Evolutionary conservation across 2,113 vertebrate genomes (phyloP), one percentile per base, ranked within the genome.

Genomic region (Ia io): DNA sequence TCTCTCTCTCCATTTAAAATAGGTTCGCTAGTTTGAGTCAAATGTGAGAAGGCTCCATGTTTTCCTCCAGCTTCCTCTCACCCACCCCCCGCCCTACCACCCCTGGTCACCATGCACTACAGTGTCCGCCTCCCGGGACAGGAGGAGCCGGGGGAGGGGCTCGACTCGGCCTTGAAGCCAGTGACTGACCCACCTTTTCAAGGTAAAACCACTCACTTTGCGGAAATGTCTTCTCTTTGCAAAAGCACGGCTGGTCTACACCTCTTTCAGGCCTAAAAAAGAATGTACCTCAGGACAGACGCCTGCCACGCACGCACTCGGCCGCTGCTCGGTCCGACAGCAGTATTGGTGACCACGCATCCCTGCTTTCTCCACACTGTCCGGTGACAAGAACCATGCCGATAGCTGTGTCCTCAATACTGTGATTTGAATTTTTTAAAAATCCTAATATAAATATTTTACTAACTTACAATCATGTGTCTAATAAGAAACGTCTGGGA

Each of bases 281-380:
- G 78, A 70, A 35, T 0, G 61, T 83, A 94, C 95, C 97, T 96
- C 97, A 97, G n/a, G 30, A 9, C 9, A 49, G 14, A 49, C 14
- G 59, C 18, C 5, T 6, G 17, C 85, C 85, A 69, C 73, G 23
- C 20, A 12, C 56, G 1, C 53, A 6, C 53, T 3, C 53, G 23
- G 53, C 3, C 9, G 11, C 47, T 49, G 47, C 47, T 3, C 47
- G n/a, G n/a, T 8, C 53, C 18, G 20, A 12, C 25, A 0, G 59
- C 25, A 25, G 88, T 35, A 14, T 49, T 69, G 1, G 4, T 47
- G 10, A 28, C 65, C 3, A 2, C 56, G 49, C 49, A 16, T 44
- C 76, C 49, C 67, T 51, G 3, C n/a, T 35, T 84, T 49, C 32
- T 9, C 79, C 84, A 51, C 67, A 69, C 73, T 40, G 49, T 63